Conservation (phyloP, 1,140 invertebrate species). For the Neoseiulus cucumeris region DNA sequence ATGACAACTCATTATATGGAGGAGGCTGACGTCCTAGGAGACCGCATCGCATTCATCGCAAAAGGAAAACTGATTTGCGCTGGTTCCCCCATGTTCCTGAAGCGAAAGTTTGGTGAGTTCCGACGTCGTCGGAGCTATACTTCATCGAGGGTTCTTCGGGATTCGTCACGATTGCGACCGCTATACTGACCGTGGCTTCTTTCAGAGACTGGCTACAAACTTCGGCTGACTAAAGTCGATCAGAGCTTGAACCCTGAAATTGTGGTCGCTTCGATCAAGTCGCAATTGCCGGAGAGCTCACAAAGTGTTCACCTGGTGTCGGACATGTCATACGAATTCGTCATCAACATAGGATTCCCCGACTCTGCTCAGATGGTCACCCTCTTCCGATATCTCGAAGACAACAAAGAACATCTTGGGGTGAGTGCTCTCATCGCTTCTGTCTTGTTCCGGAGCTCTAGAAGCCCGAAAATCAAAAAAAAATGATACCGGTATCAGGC, state of each 20-base stretch:
- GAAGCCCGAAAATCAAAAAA: no score
- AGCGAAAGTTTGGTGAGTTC: conserved; percentile 31
- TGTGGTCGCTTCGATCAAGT: background rate
- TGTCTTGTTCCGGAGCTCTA: no score
- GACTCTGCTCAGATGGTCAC: background rate
- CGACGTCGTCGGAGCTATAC: background rate
- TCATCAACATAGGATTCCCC: conserved; percentile 2
- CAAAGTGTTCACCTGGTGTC: background rate
- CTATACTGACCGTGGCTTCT: background rate
- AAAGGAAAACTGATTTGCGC: conserved; percentile 33
- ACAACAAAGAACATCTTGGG: conserved; percentile 29
- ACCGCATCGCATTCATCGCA: conserved; percentile 36
- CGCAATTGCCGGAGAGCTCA: background rate
- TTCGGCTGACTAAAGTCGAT: conserved; percentile 18
- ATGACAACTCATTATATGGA: conserved; percentile 96
- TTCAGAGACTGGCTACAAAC: conserved; percentile 19
- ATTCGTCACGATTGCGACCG: no score
- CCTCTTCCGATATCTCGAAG: background rate
- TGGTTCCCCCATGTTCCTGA: conserved; percentile 37
- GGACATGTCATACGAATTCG: background rate
- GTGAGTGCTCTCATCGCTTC: conserved; percentile 36
- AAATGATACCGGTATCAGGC: no score
- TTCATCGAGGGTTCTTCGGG: no score
- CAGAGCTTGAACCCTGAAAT: background rate
- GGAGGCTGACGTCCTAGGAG: conserved; percentile 56